Evolutionary conservation across 2,888 invertebrate genomes (phyloP).

Genomic region (Capitulum mitella): DNA sequence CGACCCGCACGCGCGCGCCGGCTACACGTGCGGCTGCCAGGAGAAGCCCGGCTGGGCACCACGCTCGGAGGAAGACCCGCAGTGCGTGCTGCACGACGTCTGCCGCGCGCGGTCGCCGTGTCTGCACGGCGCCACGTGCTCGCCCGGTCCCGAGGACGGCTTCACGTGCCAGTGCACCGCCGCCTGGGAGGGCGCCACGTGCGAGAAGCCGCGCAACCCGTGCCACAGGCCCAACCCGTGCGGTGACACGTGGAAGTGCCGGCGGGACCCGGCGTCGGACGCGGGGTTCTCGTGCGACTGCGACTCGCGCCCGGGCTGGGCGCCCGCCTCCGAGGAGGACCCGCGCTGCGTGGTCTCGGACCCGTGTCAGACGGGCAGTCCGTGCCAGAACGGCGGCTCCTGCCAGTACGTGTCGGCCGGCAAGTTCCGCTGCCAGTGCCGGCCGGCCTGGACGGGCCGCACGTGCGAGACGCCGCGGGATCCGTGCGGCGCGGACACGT

Average conservation of each 20-base stretch:
- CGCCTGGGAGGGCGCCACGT: background rate
- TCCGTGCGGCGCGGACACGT: slow-evolving; percentile 2
- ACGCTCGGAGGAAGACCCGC: background rate
- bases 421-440: background rate
- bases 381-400: slow-evolving; percentile 17
- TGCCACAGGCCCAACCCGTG: background rate
- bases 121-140: background rate
- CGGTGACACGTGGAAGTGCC: slow-evolving; percentile 5
- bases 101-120: background rate
- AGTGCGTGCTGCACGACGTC: background rate
- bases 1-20: background rate
- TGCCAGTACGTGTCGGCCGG: background rate
- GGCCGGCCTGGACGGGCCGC: slow-evolving; percentile 8
- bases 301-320: background rate
- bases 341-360: background rate
- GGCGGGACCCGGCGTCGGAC: too few relatives aligned
- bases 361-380: background rate
- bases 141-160: background rate
- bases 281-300: background rate
- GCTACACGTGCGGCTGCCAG: background rate
- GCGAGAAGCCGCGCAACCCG: background rate
- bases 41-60: background rate
- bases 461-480: background rate
- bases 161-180: background rate
- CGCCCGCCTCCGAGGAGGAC: background rate